Evolutionary conservation across 2,888 invertebrate species (phyloP), one percentile per base, ranked within the genome.

Genomic region (Polydrusus cervinus): DNA sequence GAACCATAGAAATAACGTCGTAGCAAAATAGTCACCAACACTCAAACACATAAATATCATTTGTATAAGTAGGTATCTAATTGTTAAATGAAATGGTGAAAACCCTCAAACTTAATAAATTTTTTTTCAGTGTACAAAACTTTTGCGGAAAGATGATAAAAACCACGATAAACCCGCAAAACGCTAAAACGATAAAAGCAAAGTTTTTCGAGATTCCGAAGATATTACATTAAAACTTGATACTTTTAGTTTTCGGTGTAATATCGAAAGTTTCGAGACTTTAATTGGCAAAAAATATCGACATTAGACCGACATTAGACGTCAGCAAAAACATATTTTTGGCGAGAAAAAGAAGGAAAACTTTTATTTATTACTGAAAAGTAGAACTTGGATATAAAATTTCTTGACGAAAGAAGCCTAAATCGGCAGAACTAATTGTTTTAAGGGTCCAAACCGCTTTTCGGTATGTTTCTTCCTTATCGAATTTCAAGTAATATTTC

Each of bases 191-290:
- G 76, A 74, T 76, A 76, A 76, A 65, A 76, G 76, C 49, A 76
- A 76, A 76, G 76, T 76, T 76, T 76, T 16, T 40, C 76, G 66
- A 76, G 73, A 76, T 76, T 76, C 73, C 65, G 75, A 70, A 70
- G 73, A 76, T 76, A 76, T 76, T 76, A 76, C 76, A 76, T 76
- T 76, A 76, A 76, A 76, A 74, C 76, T 76, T 73, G 69, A 73
- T 73, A 70, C 73, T 76, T 76, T 70, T 70, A 73, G 73, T 73
- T 76, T 69, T 47, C 45, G 73, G 65, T 70, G 76, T 73, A 76
- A 76, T 76, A 73, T 76, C 70, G 45, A 47, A 76, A 76, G 66
- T 74, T 76, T 53, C 30, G 65, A 61, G 73, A 76, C 73, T 76
- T 76, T 76, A 76, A 76, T 76, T 76, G 66, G 67, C 76, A 76